Base-by-base conservation (phyloP, 2,888 invertebrate species). In the Campopleginae sp. region DNA sequence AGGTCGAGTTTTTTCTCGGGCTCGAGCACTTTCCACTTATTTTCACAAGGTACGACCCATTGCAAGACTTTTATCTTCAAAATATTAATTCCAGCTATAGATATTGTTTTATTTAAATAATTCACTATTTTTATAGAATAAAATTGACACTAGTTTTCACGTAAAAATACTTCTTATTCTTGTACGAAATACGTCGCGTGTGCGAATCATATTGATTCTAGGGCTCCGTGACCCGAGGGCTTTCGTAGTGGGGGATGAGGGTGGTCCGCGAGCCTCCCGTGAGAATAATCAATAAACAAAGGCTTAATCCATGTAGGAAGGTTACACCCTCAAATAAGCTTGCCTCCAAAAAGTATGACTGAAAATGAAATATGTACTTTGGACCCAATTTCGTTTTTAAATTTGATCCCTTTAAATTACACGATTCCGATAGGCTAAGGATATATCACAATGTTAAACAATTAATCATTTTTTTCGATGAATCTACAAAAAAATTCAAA, bases 201-300 rank as follows among this genome's bases (percentile, higher is more conserved):
- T 89, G 87, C 88, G 87, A 88, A 89, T 90, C 89, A 90, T 93
- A 93, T 93, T 90, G 93, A 93, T 93, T 90, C 89, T 87, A 88
- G 71, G 71, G 74, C 85, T 89, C 88, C 87, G 86, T 86, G 88
- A 84, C 84, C 86, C 80, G 75, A 85, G 86, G 84, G 82, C 78
- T 85, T 42, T 51, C 66, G 88, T 88, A 82, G 92, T 88, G 90
- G 89, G 90, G 90, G 87, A 65, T 87, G 71, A 79, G 80, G 82
- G 79, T 71, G 87, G 84, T 86, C 88, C 63, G 31, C 66, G 65
- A 68, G 31, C 14, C 19, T 19, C 27, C 12, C 33, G 58, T 61
- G 63, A 31, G 72, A 84, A 84, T 54, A 77, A 87, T 87, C 87
- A 80, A 87, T 87, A 84, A 74, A 86, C 82, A 68, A 70, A 42